Conservation (phyloP, 2,888 invertebrate species). For the Entomobrya proxima region DNA sequence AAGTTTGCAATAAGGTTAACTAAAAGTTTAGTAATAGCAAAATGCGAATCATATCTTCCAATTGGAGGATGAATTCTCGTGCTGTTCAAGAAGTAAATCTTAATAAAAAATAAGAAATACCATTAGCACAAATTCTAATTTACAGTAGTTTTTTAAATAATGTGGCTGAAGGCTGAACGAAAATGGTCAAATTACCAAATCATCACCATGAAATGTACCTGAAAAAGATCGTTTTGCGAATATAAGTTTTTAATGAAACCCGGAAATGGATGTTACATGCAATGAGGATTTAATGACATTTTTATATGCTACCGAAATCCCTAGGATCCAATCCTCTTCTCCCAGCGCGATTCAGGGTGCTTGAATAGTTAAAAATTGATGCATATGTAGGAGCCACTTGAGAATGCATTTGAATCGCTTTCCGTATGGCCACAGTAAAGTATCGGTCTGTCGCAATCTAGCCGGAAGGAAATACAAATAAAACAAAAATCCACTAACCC, state of each 20-base stretch:
- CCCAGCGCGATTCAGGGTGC: slow-evolving; percentile 44
- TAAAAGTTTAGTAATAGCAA: slow-evolving; percentile 64
- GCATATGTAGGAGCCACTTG: slow-evolving; percentile 71
- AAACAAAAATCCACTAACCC: neutral
- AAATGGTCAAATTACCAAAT: slow-evolving; percentile 25
- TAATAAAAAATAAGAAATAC: neutral
- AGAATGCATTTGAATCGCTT: slow-evolving; percentile 69
- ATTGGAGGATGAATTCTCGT: slow-evolving; percentile 59
- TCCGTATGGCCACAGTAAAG: slow-evolving; percentile 67
- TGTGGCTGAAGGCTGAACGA: too few species aligned
- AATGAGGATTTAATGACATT: too few species aligned
- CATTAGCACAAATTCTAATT: too few species aligned
- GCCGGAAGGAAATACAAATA: neutral
- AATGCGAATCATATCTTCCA: slow-evolving; percentile 46
- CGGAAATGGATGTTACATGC: neutral
- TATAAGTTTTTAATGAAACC: neutral
- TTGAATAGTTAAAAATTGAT: slow-evolving; percentile 58
- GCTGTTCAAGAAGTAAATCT: slow-evolving; percentile 61
- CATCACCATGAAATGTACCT: slow-evolving; percentile 42
- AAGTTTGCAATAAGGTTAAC: slow-evolving; percentile 65
- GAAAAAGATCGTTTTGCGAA: neutral
- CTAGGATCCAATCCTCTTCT: slow-evolving; percentile 31
- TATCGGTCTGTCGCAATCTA: slow-evolving; percentile 72
- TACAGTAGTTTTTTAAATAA: too few species aligned
- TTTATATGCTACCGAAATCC: slow-evolving; percentile 44